Percentiles rank a stretch among this genome's conserved stretches.
These are phyloP conservation scores for Aethes cnicana DNA, from an alignment of 2,888 invertebrate genomes.

Conservation along the genomic window DNA sequence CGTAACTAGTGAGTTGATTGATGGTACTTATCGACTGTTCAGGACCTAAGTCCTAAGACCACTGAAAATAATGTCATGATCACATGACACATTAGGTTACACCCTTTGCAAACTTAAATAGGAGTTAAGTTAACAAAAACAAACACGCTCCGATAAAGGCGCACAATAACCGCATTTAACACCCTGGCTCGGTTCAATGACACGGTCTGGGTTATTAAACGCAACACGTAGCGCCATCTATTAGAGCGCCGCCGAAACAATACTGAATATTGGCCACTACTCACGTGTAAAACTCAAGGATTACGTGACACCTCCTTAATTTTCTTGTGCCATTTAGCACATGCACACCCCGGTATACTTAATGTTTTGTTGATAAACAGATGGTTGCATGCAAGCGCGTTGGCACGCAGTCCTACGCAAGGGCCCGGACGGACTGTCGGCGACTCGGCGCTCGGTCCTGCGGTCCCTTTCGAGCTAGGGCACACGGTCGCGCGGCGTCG, in stretches of 20 bases:
- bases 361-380: slow-evolving; percentile 62
- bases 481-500: slow-evolving; percentile 46
- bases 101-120: background rate
- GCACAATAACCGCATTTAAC: slow-evolving; percentile 48
- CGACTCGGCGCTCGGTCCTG: slow-evolving; percentile 37
- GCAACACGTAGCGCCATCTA: slow-evolving; percentile 70
- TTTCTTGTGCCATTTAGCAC: slow-evolving; percentile 51
- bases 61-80: too few relatives aligned
- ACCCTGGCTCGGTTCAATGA: slow-evolving; percentile 67
- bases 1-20: too few relatives aligned
- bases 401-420: slow-evolving; percentile 62
- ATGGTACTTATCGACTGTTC: too few relatives aligned
- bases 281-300: slow-evolving; percentile 61
- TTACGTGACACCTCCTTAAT: slow-evolving; percentile 47
- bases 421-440: slow-evolving; percentile 72
- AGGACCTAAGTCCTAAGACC: too few relatives aligned
- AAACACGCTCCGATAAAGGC: slow-evolving; percentile 50
- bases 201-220: slow-evolving; percentile 47
- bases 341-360: slow-evolving; percentile 51
- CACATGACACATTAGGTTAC: too few relatives aligned
- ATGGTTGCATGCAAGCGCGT: slow-evolving; percentile 51
- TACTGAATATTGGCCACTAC: slow-evolving; percentile 54
- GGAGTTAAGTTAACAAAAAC: slow-evolving; percentile 44
- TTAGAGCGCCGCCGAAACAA: slow-evolving; percentile 47
- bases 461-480: slow-evolving; percentile 73